Conservation (phyloP, 2,113 vertebrate species). For the Pedetes capensis region DNA sequence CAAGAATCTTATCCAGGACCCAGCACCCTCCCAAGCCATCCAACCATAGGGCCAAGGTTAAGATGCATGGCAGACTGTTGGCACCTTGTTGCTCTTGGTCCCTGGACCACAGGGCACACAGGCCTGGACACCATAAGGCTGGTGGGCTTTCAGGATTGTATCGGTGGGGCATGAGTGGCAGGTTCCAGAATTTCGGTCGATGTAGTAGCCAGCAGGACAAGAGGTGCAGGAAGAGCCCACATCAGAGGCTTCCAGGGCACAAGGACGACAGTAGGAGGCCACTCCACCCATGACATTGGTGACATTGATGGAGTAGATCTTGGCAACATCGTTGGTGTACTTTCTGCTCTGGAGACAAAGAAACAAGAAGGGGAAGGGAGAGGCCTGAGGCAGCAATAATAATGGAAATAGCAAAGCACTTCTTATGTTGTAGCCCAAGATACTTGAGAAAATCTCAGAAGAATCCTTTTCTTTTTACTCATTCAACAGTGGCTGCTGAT, state of each 20-base stretch:
- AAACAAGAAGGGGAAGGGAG: neutral
- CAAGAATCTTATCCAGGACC: neutral
- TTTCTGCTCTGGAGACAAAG: constrained; percentile 85
- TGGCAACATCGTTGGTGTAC: constrained; percentile 90
- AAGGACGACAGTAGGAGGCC: constrained; percentile 91
- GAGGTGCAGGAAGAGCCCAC: constrained; percentile 87
- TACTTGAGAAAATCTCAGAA: neutral
- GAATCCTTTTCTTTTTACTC: neutral
- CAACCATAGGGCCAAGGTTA: neutral
- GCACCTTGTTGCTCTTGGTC: constrained; percentile 89
- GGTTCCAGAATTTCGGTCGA: constrained; percentile 83
- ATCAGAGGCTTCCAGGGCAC: constrained; percentile 81
- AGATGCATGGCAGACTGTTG: neutral
- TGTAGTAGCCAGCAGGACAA: constrained; percentile 89
- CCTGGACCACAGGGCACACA: constrained; percentile 91
- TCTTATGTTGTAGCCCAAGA: neutral
- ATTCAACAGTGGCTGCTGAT: neutral
- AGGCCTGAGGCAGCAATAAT: neutral
- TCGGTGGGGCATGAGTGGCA: constrained; percentile 88
- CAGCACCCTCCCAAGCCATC: neutral
- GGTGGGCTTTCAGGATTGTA: constrained; percentile 86
- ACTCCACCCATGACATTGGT: constrained; percentile 92
- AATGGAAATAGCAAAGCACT: neutral
- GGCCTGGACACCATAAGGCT: constrained; percentile 84
- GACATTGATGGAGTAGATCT: constrained; percentile 93